Conservation (phyloP, 2,797 vertebrate species). For the Falco rusticolus region DNA sequence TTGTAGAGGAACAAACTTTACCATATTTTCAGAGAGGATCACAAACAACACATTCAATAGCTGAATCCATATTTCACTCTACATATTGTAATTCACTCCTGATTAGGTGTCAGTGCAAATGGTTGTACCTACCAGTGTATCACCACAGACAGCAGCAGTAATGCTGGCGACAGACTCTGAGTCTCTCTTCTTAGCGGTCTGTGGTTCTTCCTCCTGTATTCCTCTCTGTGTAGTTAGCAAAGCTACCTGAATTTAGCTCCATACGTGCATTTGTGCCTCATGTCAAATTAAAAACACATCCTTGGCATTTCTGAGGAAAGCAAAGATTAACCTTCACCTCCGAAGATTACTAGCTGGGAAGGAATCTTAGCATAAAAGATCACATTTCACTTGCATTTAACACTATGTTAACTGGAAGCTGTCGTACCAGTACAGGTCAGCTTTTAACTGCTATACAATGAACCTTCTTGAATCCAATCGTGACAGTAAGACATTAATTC, state of each 20-base stretch:
- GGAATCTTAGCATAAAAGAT: not conserved
- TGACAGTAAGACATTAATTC: slow-evolving; percentile 26
- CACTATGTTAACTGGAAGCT: slow-evolving; percentile 20
- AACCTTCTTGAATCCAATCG: slow-evolving; percentile 20
- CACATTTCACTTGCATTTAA: slow-evolving; percentile 5
- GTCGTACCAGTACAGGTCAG: slow-evolving; percentile 21
- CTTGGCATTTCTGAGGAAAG: slow-evolving; percentile 55
- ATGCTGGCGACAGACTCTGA: not conserved
- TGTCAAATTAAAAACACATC: slow-evolving; percentile 1
- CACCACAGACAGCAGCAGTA: not conserved
- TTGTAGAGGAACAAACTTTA: not conserved
- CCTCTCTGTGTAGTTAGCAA: not conserved
- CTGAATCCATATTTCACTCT: not conserved
- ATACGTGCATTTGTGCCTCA: not conserved
- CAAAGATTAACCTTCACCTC: not conserved
- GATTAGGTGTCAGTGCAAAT: not conserved
- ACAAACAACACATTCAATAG: not conserved
- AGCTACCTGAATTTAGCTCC: not conserved
- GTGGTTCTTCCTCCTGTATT: not conserved
- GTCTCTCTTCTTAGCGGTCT: not conserved
- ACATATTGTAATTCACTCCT: not conserved
- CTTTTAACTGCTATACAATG: not conserved
- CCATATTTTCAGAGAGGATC: not conserved
- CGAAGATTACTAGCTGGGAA: not conserved
- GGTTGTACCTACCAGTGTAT: not conserved